These are phyloP conservation scores for Papilio protenor DNA, from an alignment of 2,888 invertebrate species.

Conservation along the genomic window DNA sequence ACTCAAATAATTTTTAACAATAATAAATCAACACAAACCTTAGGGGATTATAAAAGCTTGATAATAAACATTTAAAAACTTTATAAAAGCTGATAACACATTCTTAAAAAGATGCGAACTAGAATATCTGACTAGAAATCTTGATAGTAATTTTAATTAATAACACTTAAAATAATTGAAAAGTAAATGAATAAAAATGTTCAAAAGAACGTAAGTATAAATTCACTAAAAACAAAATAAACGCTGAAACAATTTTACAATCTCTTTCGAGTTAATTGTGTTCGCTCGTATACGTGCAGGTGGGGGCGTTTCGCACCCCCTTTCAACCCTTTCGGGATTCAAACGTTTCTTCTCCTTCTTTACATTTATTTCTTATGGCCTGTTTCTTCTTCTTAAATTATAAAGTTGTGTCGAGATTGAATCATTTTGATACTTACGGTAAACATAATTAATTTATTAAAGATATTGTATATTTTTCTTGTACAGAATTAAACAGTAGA, in stretches of 20 bases:
- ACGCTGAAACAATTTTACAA: constrained; percentile 56
- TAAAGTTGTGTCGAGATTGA: constrained; percentile 68
- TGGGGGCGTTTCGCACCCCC: constrained; percentile 77
- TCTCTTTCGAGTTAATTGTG: constrained; percentile 55
- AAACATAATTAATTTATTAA: not conserved
- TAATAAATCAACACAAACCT: too few relatives aligned
- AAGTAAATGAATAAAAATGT: constrained; percentile 8
- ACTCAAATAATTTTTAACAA: too few relatives aligned
- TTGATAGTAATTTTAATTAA: not conserved
- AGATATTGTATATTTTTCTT: not conserved
- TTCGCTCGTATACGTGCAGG: constrained; percentile 66
- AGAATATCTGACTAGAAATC: not conserved
- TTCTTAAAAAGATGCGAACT: too few relatives aligned
- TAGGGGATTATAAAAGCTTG: too few relatives aligned
- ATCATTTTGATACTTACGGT: constrained; percentile 68
- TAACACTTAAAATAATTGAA: not conserved
- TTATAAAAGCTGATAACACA: not conserved
- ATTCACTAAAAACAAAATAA: constrained; percentile 47
- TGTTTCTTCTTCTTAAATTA: constrained; percentile 85
- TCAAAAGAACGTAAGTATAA: constrained; percentile 24
- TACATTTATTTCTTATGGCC: constrained; percentile 85
- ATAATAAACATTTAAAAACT: too few relatives aligned
- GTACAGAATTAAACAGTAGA: not conserved
- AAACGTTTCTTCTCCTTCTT: constrained; percentile 83
- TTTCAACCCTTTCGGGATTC: constrained; percentile 82